Base-by-base conservation (phyloP, 2,797 vertebrate genomes). In the Gouania willdenowi region DNA sequence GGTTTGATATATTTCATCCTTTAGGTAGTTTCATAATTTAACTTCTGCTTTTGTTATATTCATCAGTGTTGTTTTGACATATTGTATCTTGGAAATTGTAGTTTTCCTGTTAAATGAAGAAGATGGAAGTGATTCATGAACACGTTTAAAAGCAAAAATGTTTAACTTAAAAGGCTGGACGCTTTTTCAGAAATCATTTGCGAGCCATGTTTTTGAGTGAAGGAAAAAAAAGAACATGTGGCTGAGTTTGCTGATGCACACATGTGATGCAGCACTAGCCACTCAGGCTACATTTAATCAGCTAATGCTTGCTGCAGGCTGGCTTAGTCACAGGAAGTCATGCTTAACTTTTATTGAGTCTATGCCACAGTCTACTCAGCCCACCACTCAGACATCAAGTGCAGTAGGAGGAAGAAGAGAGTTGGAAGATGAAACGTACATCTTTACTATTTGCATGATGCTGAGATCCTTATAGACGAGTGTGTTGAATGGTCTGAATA, bases 241-340 rank as follows among this genome's bases (percentile, higher is more conserved):
- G 29, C 15, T 27, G 6, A 30, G 12, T 10, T 26, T 34, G 14
- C 22, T 18, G 23, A 41, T 49, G 18, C 62, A 48, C 66, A 47
- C 26, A 14, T 28, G 23, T 26, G 40, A 36, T 47, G 45, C 46
- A 22, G 40, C 30, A 49, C 37, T 32, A n/a, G n/a, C n/a, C n/a
- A n/a, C n/a, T n/a, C n/a, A n/a, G n/a, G n/a, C n/a, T n/a, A 59
- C 65, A 21, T 77, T 77, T 71, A 85, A 84, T 87, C 74, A 79
- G 73, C 71, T 85, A 83, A 86, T 82, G 82, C 61, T 31, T 6
- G 45, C 37, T 8, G 44, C 26, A 30, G 26, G 56, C 64, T 21
- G 59, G 60, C 61, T 63, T 27, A 15, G 41, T 48, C 56, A 49
- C 69, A 79, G 75, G 74, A 72, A 81, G 75, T 60, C 47, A 32